Evolutionary conservation across 2,888 invertebrate species (phyloP), one percentile per base, ranked within the genome.

Genomic region (Clanis bilineata): DNA sequence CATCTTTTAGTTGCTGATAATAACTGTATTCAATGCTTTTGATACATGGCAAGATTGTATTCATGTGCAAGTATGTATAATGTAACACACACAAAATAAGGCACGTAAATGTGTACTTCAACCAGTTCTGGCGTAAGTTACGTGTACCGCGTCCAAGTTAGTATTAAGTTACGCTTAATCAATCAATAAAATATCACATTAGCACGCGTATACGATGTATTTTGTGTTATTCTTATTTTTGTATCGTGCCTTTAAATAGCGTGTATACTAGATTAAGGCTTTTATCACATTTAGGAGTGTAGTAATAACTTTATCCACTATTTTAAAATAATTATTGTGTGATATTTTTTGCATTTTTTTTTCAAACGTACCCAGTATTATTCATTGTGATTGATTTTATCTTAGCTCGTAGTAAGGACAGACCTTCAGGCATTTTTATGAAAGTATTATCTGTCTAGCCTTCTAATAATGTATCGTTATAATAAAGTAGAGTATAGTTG

Each of bases 331-430:
- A 55, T 55, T 21, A 59, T 65, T 64, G 80, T 81, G 85, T 82
- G 82, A 83, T 84, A 79, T 77, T 74, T 73, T 65, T 77, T 80
- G 71, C 72, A 66, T 71, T 76, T 79, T 79, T 76, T 79, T 79
- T 70, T 72, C 64, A 60, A 73, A 81, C 76, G 67, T 77, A 76
- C 77, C 75, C 84, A 85, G 85, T 85, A 85, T 85, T 85, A 85
- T 65, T 70, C 72, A 74, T 78, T 79, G 76, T 76, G 72, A 76
- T 74, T 63, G 58, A 66, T 66, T 32, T 51, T 25, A 47, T 15
- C 3, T 51, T 51, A 51, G 51, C 12, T 32, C 51, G 28, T 51
- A 51, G 28, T 12, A 25, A 47, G 7, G 32, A 28, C 15, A 28
- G 32, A 32, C 10, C 32, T 2, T 51, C 18, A 18, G 51, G 32